phyloP scores from a whole-genome alignment of 35 echinoderm and acorn worm genomes.

The Apostichopus californicus region DNA sequence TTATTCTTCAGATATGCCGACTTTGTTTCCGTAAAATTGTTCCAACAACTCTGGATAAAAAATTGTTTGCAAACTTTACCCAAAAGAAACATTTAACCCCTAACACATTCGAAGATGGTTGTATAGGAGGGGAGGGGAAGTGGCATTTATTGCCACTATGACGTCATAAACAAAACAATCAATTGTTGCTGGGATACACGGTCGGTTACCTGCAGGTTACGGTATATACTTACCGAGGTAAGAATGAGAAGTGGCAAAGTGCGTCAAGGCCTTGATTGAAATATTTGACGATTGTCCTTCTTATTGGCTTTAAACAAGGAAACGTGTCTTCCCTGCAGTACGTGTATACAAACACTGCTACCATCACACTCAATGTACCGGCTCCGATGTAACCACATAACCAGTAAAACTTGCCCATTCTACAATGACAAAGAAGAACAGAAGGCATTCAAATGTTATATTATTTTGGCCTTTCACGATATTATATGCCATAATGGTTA shows the following conservation, averaged over 20 bases:
- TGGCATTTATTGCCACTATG: no score
- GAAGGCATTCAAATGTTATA: no score
- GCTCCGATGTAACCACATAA: conserved; percentile 26
- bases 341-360: conserved; percentile 61
- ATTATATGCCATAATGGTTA: no score
- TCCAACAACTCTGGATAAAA: no score
- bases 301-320: conserved; percentile 69
- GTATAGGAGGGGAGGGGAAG: no score
- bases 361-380: conserved; percentile 43
- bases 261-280: conserved; percentile 58
- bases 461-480: no score
- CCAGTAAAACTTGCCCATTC: conserved; percentile 33
- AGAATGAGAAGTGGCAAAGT: conserved; percentile 73
- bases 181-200: neutral
- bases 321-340: conserved; percentile 91
- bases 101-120: no score
- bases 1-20: no score
- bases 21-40: no score
- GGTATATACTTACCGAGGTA: conserved; percentile 73
- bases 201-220: neutral
- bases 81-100: no score
- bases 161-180: neutral
- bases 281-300: conserved; percentile 31
- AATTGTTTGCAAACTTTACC: no score
- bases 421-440: neutral